Base-by-base conservation (phyloP, 2,113 vertebrate genomes). In the Anthoscopus minutus region DNA sequence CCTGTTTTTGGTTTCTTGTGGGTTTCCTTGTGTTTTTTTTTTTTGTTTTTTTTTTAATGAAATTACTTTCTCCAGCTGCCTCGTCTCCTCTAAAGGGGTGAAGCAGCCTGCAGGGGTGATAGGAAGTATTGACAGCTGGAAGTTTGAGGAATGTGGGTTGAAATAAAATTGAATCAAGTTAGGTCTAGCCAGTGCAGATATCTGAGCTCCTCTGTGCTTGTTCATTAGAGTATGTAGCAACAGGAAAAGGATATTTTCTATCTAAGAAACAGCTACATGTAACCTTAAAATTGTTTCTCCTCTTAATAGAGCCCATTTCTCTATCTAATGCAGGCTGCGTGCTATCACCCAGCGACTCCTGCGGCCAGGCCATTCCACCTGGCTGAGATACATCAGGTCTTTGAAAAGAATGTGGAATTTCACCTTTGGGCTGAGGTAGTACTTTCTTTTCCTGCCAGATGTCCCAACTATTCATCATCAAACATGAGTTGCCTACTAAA, bases 1-100 rank as follows among this genome's bases (percentile, higher is more conserved):
- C 76, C 44, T 69, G 54, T 42, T 87, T 85, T 87, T n/a, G 25
- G 33, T 65, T 90, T 61, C 38, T 70, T 40, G 48, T 69, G 58
- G 6, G 6, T 0, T 50, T 81, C 51, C 51, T 81, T 88, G 44
- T 40, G 40, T 16, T 15, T 17, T 31, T 7, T 15, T 13, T 65
- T 24, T 22, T 22, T n/a, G n/a, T 10, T 15, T 65, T 47, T 60
- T 81, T 11, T 50, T 93, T 78, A 79, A 76, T 92, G 83, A 56
- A 89, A 94, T 96, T 0, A 87, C 78, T 95, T 94, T 92, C 40
- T 92, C 40, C 83, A 93, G 91, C 95, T 96, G 83, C 71, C 86
- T 93, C 1, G 0, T 66, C 88, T 27, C 38, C 45, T 86, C 72
- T 33, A 22, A 82, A 92, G 58, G 31, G 67, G 37, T 38, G 58